A percentile compares a stretch with the other conserved stretches of the same genome.
Conservation (phyloP, 2,888 invertebrate species). For the Volucella inflata region DNA sequence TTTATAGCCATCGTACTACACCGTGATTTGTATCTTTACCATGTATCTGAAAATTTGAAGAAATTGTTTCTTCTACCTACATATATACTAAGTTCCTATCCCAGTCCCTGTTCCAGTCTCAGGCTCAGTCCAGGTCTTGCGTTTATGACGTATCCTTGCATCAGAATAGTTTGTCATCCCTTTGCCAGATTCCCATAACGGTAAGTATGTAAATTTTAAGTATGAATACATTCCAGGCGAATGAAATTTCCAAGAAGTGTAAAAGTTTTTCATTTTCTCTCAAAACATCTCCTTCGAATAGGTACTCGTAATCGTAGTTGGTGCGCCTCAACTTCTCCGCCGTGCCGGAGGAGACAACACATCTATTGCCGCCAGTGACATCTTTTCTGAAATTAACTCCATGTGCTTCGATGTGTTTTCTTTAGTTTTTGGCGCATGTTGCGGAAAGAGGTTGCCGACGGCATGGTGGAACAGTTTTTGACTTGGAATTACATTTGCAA, state of each 20-base stretch:
- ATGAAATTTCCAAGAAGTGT: constrained; percentile 62
- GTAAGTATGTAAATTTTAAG: constrained; percentile 62
- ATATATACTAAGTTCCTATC: not conserved
- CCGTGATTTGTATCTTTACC: constrained; percentile 54
- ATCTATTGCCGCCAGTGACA: constrained; percentile 4
- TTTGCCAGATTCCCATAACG: not conserved
- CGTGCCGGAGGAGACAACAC: not conserved
- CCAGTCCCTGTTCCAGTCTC: not conserved
- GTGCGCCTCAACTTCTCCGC: not conserved
- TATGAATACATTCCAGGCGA: constrained; percentile 49
- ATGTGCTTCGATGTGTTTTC: constrained; percentile 30
- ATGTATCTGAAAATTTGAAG: constrained; percentile 49
- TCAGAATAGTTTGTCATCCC: constrained; percentile 43
- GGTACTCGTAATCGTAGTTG: constrained; percentile 12
- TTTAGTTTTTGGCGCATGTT: constrained; percentile 46
- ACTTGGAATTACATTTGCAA: constrained; percentile 69
- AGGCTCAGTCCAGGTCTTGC: not conserved
- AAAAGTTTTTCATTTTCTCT: constrained; percentile 64
- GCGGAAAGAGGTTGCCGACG: constrained; percentile 26
- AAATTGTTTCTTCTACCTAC: constrained; percentile 45
- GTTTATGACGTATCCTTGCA: constrained; percentile 35
- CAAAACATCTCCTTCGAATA: not conserved
- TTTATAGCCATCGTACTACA: constrained; percentile 58
- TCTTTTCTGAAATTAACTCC: constrained; percentile 43
- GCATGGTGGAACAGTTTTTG: constrained; percentile 40